Percentiles rank a stretch among this genome's conserved stretches.
Evolutionary conservation across 2,797 vertebrate genomes (phyloP).

Genomic region (Dallia pectoralis): DNA sequence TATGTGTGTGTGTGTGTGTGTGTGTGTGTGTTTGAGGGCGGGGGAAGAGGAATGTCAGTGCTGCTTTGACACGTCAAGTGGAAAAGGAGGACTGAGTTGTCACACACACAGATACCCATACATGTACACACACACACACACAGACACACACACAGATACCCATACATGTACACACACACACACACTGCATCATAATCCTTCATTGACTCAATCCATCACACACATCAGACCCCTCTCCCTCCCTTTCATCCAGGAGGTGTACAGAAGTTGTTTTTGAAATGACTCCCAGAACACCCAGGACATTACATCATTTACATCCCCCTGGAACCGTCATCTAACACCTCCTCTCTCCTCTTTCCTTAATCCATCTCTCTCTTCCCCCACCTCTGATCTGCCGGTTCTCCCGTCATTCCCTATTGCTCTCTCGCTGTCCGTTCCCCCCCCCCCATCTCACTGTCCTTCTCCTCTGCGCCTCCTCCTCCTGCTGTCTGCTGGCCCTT

Average conservation of each 20-base stretch:
- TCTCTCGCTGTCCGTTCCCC: background rate
- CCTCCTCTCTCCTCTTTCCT: conserved; percentile 10
- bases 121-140: conserved; percentile 12
- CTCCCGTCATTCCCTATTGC: conserved; percentile 13
- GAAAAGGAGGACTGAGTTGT: background rate
- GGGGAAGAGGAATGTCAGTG: background rate
- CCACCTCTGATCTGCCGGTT: conserved; percentile 9
- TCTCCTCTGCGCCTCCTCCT: conserved; percentile 4
- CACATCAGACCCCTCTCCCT: conserved; percentile 17
- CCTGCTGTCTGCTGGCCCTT: background rate
- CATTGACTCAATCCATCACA: no score
- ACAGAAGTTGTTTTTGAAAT: background rate
- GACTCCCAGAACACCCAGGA: background rate
- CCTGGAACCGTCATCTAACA: conserved; percentile 32
- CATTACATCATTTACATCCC: conserved; percentile 39
- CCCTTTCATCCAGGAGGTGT: background rate
- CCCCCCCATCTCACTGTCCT: background rate
- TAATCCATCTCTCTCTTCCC: background rate
- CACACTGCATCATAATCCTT: background rate
- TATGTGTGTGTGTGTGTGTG: conserved; percentile 15
- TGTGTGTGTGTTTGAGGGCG: conserved; percentile 4
- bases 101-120: background rate
- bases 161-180: background rate
- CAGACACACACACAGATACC: conserved; percentile 3
- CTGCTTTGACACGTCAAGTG: no score